Percentiles rank a stretch among this genome's conserved stretches.
These are phyloP conservation scores for Trachelipus rathkii DNA, from an alignment of 1,140 invertebrate genomes.

Conservation along the genomic window DNA sequence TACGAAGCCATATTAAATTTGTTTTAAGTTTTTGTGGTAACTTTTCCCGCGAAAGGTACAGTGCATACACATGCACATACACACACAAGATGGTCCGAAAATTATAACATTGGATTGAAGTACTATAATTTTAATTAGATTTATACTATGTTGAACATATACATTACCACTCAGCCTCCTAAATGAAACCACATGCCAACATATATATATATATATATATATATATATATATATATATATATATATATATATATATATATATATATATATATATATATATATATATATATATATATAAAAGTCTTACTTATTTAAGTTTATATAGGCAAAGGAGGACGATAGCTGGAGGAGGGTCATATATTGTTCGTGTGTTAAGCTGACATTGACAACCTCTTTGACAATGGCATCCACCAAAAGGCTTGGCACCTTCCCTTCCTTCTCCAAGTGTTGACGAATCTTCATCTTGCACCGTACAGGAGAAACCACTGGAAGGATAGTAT, in stretches of 20 bases:
- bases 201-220: too few species aligned
- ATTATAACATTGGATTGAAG: too few species aligned
- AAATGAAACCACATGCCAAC: too few species aligned
- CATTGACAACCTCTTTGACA: conserved; percentile 65
- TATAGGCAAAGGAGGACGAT: conserved; percentile 62
- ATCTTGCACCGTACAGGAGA: conserved; percentile 72
- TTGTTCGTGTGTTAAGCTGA: conserved; percentile 68
- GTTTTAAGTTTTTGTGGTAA: too few species aligned
- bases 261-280: conserved; percentile 15
- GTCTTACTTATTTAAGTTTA: conserved; percentile 63
- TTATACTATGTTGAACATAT: too few species aligned
- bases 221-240: background rate
- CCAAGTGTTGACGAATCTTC: conserved; percentile 73
- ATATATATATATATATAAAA: conserved; percentile 11
- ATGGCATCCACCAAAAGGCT: conserved; percentile 69
- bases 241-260: conserved; percentile 2
- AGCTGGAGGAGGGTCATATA: conserved; percentile 66
- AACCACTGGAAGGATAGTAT: conserved; percentile 55
- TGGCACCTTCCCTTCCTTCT: conserved; percentile 65
- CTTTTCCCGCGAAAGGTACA: too few species aligned
- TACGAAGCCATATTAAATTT: too few species aligned
- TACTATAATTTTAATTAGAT: too few species aligned
- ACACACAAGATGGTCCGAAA: too few species aligned
- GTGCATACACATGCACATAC: too few species aligned
- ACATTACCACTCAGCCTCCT: too few species aligned